Percentiles rank a stretch among this genome's conserved stretches.
Evolutionary conservation across 2,888 invertebrate species (phyloP).

Genomic region (Drosophila formosana): DNA sequence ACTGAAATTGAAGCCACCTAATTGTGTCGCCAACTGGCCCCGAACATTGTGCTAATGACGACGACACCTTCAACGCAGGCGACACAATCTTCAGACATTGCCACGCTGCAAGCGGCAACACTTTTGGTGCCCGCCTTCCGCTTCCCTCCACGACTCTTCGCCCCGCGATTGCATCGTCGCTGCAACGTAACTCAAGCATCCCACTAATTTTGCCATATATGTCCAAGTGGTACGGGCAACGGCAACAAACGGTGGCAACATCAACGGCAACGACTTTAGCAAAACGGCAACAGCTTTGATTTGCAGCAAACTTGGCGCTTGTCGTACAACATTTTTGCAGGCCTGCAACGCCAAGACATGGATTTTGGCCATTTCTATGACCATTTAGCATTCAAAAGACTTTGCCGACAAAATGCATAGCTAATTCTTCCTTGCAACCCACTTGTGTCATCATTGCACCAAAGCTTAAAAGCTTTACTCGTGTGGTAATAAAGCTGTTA

Average conservation of each 20-base stretch:
- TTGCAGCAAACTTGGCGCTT: conserved; percentile 76
- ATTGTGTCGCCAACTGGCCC: conserved; percentile 38
- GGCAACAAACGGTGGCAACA: conserved; percentile 17
- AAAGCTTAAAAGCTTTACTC: too few species aligned
- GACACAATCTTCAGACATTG: conserved; percentile 11
- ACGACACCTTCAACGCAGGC: conserved; percentile 61
- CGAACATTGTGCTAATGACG: conserved; percentile 71
- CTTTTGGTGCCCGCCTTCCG: conserved; percentile 9
- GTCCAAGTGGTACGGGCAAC: conserved; percentile 66
- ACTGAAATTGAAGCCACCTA: conserved; percentile 42
- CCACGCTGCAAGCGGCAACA: conserved; percentile 24
- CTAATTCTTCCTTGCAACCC: conserved; percentile 24
- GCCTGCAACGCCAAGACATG: conserved; percentile 29
- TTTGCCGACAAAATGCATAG: conserved; percentile 59
- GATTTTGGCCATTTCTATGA: conserved; percentile 48
- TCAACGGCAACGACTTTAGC: conserved; percentile 29
- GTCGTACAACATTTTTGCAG: conserved; percentile 78
- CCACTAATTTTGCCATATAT: conserved; percentile 78
- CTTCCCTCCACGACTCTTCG: too few species aligned
- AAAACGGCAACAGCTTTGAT: conserved; percentile 42
- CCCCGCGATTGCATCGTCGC: neutral
- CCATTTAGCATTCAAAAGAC: conserved; percentile 59
- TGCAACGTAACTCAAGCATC: conserved; percentile 64
- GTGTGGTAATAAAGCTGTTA: conserved; percentile 5
- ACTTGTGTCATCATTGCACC: conserved; percentile 22